A percentile compares a stretch with the other conserved stretches of the same genome.
Evolutionary conservation across 2,888 invertebrate species (phyloP).

Genomic region (Vesta saturnalis): DNA sequence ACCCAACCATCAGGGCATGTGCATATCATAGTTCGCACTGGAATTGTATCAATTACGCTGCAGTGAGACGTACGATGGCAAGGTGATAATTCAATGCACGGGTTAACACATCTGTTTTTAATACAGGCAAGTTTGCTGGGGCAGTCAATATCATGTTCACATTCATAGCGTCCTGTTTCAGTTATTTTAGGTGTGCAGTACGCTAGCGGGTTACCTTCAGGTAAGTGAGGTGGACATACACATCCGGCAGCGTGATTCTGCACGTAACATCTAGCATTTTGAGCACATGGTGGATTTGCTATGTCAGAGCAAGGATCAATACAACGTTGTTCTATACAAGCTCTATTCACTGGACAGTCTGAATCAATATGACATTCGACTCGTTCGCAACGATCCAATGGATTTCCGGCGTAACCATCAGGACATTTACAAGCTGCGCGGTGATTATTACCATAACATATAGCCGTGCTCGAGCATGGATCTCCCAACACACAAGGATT

Average conservation of each 20-base stretch:
- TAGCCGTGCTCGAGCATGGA: conserved; percentile 85
- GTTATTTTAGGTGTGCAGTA: conserved; percentile 71
- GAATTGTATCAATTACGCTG: conserved; percentile 84
- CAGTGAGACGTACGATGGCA: conserved; percentile 81
- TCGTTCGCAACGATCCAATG: conserved; percentile 79
- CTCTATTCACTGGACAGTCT: conserved; percentile 81
- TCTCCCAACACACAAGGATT: conserved; percentile 83
- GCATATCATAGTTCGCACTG: conserved; percentile 88
- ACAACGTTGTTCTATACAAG: conserved; percentile 78
- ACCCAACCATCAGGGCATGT: conserved; percentile 88
- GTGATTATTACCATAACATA: conserved; percentile 84
- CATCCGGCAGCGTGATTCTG: conserved; percentile 85
- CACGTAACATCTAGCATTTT: conserved; percentile 83
- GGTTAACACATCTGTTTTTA: conserved; percentile 79
- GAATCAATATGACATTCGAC: conserved; percentile 81
- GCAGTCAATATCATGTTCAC: conserved; percentile 81
- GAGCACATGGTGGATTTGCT: conserved; percentile 78
- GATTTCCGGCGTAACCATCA: conserved; percentile 80
- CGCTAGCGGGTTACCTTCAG: conserved; percentile 82
- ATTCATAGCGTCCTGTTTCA: conserved; percentile 71
- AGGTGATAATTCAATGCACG: conserved; percentile 79
- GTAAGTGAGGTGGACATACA: conserved; percentile 82
- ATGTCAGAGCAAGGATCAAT: conserved; percentile 79
- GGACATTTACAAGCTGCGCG: conserved; percentile 84
- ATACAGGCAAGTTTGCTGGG: conserved; percentile 85